phyloP scores from a whole-genome alignment of 2,113 vertebrate genomes.

The Zosterops japonicus region DNA sequence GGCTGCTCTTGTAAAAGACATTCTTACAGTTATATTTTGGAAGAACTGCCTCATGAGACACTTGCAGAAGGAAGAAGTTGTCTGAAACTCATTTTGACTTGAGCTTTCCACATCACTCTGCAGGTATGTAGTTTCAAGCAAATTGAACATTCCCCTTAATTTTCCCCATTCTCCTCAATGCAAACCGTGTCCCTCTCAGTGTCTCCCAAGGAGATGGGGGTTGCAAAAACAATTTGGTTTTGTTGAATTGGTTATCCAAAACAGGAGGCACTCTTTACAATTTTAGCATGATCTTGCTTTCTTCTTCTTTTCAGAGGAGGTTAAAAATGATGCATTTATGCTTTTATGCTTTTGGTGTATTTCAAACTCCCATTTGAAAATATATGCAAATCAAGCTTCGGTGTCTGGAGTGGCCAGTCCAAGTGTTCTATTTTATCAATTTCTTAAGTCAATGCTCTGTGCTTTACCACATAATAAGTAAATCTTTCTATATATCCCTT shows the following conservation, averaged over 20 bases:
- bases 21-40: not conserved
- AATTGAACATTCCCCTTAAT: not conserved
- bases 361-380: not conserved
- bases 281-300: not conserved
- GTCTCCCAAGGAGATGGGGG: not conserved
- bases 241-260: not conserved
- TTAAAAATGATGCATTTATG: fast-evolving
- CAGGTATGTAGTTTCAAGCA: fast-evolving
- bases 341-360: not conserved
- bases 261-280: not conserved
- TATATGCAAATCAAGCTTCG: not conserved
- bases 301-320: not conserved
- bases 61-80: not conserved
- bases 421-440: not conserved
- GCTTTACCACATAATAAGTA: slow-evolving; percentile 16
- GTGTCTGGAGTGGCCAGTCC: not conserved
- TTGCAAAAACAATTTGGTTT: not conserved
- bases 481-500: not conserved
- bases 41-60: not conserved
- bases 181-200: not conserved
- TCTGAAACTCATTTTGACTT: not conserved
- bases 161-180: not conserved
- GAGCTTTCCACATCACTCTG: not conserved
- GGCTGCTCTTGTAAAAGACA: not conserved
- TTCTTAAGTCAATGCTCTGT: not conserved